Evolutionary conservation across 92 coral and sea anemone species (phyloP).

Genomic region (Umimayanthus kanabou): DNA sequence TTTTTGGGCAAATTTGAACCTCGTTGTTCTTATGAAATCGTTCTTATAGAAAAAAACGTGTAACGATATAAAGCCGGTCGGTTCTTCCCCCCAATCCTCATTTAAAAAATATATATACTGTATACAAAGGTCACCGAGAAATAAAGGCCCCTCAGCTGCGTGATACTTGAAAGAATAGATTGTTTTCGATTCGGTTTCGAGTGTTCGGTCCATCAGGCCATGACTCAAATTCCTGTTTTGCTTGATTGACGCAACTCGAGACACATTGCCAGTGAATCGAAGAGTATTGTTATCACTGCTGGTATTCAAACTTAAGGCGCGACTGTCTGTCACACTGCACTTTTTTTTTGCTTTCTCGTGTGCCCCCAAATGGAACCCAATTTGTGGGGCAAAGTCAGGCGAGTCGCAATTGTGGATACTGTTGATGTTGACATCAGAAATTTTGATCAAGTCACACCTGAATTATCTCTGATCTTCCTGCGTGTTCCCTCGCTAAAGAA

Average conservation of each 20-base stretch:
- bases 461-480: constrained; percentile 77
- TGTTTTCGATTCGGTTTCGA: not conserved
- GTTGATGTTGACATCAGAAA: constrained; percentile 40
- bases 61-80: no score
- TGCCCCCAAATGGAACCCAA: not conserved
- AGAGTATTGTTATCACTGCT: not conserved
- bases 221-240: not conserved
- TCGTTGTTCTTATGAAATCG: no score
- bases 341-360: not conserved
- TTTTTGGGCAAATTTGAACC: no score
- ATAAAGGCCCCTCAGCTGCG: no score
- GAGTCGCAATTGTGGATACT: constrained; percentile 36
- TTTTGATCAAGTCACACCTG: constrained; percentile 78
- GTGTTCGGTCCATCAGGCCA: no score
- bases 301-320: not conserved
- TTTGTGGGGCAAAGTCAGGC: constrained; percentile 33
- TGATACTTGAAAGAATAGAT: no score
- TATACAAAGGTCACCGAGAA: no score
- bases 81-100: no score
- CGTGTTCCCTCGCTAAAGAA: constrained; percentile 82
- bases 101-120: no score
- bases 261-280: not conserved
- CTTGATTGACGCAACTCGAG: not conserved
- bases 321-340: not conserved
- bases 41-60: no score